A percentile compares a stretch with the other conserved stretches of the same genome.
These are phyloP conservation scores for Acromyrmex charruanus DNA, from an alignment of 1,140 invertebrate species.

Conservation along the genomic window DNA sequence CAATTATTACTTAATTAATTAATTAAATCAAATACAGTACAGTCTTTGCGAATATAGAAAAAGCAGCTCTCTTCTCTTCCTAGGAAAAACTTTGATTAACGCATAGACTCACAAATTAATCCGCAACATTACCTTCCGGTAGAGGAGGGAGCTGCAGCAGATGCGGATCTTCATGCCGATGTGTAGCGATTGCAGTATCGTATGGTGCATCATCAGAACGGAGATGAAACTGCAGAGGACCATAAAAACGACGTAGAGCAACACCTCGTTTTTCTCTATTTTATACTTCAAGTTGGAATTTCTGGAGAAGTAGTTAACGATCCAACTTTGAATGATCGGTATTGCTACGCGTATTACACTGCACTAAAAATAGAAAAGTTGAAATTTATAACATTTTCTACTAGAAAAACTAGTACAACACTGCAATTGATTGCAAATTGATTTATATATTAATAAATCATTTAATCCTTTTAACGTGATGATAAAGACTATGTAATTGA, in stretches of 20 bases:
- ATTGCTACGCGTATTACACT: conserved; percentile 79
- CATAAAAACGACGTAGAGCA: conserved; percentile 82
- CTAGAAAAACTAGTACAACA: too few species aligned
- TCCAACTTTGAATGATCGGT: conserved; percentile 86
- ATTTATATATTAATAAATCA: too few species aligned
- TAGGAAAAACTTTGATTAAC: background rate
- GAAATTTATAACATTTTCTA: background rate
- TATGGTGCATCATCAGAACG: conserved; percentile 85
- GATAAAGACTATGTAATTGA: too few species aligned
- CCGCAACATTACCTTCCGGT: conserved; percentile 87
- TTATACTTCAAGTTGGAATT: conserved; percentile 45
- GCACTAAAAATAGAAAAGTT: background rate
- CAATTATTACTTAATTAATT: background rate
- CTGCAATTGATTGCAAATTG: too few species aligned
- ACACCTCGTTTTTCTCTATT: conserved; percentile 76
- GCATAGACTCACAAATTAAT: background rate
- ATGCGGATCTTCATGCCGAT: conserved; percentile 89
- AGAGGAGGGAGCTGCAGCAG: conserved; percentile 88
- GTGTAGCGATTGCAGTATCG: conserved; percentile 82
- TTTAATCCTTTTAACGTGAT: too few species aligned
- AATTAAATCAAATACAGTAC: background rate
- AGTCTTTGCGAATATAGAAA: background rate
- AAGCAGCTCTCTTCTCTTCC: background rate
- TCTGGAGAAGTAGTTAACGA: conserved; percentile 87
- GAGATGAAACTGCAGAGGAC: conserved; percentile 76